phyloP scores from a whole-genome alignment of 2,888 invertebrate genomes.

The Diaperis boleti region DNA sequence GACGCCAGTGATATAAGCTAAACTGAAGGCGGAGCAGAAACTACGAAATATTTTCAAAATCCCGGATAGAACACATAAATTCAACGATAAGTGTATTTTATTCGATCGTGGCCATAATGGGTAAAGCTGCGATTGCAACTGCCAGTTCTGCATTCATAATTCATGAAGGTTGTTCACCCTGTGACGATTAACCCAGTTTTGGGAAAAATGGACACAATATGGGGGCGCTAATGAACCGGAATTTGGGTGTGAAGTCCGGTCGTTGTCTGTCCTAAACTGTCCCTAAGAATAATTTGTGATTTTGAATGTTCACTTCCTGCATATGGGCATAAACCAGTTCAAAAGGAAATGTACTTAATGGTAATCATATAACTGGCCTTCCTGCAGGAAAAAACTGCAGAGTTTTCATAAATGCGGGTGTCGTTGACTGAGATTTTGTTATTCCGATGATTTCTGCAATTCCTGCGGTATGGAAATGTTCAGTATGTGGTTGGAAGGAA shows the following conservation, averaged over 20 bases:
- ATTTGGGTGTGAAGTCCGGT: neutral
- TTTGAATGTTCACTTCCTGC: neutral
- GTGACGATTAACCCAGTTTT: slow-evolving; percentile 21
- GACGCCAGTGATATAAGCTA: slow-evolving; percentile 8
- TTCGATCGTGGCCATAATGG: slow-evolving; percentile 46
- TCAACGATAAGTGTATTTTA: slow-evolving; percentile 8
- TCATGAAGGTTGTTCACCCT: slow-evolving; percentile 32
- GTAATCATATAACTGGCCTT: neutral
- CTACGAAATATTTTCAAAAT: neutral
- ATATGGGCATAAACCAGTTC: slow-evolving; percentile 1
- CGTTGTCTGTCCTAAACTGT: too few species aligned
- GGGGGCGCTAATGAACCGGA: neutral
- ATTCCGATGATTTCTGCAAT: neutral
- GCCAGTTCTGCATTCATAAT: slow-evolving; percentile 15
- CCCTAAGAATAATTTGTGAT: neutral
- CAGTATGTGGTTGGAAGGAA: too few species aligned
- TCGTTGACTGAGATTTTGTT: neutral
- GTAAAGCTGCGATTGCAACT: slow-evolving; percentile 26
- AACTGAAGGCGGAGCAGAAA: neutral
- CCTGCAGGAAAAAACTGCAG: slow-evolving; percentile 3
- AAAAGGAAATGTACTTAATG: slow-evolving; percentile 1
- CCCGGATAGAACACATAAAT: slow-evolving; percentile 4
- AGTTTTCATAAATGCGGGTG: neutral
- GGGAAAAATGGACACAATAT: neutral
- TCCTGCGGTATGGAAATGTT: neutral